Percentiles rank a stretch among this genome's conserved stretches.
These are phyloP conservation scores for Bergia sp. DNA, from an alignment of 92 coral and sea anemone genomes.

Conservation along the genomic window DNA sequence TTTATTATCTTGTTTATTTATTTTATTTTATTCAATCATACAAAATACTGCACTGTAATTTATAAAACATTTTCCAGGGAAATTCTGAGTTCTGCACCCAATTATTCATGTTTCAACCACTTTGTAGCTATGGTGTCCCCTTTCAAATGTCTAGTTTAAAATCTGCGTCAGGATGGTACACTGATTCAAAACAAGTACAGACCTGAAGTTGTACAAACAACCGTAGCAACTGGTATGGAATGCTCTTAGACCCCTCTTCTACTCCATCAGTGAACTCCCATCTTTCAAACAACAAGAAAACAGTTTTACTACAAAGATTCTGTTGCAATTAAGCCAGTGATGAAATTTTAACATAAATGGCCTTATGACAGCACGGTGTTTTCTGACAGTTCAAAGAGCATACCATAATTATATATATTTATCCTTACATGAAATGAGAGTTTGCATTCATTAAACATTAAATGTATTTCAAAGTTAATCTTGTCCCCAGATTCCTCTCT, in stretches of 20 bases:
- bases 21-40: too few species aligned
- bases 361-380: too few species aligned
- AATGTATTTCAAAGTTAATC: too few species aligned
- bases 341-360: too few species aligned
- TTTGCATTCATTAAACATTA: background rate
- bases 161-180: background rate
- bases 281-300: conserved; percentile 43
- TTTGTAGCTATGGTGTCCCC: too few species aligned
- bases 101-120: too few species aligned
- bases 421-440: background rate
- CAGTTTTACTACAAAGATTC: background rate
- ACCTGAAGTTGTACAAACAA: conserved; percentile 95
- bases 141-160: too few species aligned
- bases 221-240: conserved; percentile 93
- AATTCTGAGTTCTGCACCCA: too few species aligned
- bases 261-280: conserved; percentile 86
- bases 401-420: background rate
- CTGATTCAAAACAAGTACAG: background rate
- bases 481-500: too few species aligned
- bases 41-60: too few species aligned
- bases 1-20: too few species aligned
- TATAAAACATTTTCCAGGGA: too few species aligned
- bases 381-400: background rate
- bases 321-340: background rate
- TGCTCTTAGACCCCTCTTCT: conserved; percentile 81